Evolutionary conservation across 2,888 invertebrate genomes (phyloP).

Genomic region (Noctua comes): DNA sequence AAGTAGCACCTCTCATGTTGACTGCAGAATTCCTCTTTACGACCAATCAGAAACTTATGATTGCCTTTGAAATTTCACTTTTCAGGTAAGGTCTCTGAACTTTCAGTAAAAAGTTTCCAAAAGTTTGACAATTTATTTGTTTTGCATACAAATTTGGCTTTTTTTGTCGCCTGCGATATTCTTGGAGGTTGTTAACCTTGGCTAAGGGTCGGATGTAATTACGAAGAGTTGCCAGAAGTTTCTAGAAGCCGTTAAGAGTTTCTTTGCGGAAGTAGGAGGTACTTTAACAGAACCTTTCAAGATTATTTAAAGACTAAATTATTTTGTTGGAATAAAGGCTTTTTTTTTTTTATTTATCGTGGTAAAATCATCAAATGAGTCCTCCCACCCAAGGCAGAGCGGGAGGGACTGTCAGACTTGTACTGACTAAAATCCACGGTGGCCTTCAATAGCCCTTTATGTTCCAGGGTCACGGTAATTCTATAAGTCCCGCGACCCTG

Average conservation of each 20-base stretch:
- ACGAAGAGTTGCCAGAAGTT: constrained; percentile 34
- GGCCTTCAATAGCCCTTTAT: too few relatives aligned
- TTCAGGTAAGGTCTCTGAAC: constrained; percentile 28
- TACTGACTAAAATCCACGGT: too few relatives aligned
- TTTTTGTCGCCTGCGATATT: constrained; percentile 32
- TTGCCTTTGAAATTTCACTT: constrained; percentile 41
- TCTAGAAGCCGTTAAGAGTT: constrained; percentile 1
- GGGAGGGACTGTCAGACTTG: too few relatives aligned
- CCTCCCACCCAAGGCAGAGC: too few relatives aligned
- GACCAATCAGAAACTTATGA: constrained; percentile 53
- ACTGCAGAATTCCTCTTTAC: constrained; percentile 5
- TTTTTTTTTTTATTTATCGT: too few relatives aligned
- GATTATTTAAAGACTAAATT: not conserved
- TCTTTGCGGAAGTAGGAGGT: constrained; percentile 11
- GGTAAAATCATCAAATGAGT: too few relatives aligned
- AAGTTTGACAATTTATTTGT: constrained; percentile 56
- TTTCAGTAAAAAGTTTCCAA: constrained; percentile 27
- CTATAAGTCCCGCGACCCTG: too few relatives aligned
- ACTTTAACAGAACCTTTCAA: constrained; percentile 11
- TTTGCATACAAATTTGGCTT: constrained; percentile 54
- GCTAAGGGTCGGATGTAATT: constrained; percentile 27
- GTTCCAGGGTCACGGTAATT: too few relatives aligned
- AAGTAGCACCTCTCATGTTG: not conserved
- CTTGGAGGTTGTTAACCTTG: constrained; percentile 34
- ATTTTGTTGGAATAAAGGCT: not conserved